phyloP scores from a whole-genome alignment of 2,113 vertebrate genomes.

The Clupea harengus region DNA sequence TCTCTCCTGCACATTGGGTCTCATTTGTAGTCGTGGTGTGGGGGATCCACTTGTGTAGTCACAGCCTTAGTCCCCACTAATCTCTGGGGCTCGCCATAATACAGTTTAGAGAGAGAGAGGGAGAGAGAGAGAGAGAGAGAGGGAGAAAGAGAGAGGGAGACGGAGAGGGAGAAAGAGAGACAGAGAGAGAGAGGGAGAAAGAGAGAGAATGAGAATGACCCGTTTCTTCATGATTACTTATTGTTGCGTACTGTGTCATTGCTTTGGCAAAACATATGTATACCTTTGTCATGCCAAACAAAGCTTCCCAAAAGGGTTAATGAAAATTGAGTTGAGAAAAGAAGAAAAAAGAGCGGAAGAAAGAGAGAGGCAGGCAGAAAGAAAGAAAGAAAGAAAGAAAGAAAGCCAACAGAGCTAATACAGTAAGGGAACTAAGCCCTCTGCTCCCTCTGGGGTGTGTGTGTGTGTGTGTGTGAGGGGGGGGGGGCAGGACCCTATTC shows the following conservation, averaged over 20 bases:
- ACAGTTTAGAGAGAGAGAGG: not conserved
- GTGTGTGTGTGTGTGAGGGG: not conserved
- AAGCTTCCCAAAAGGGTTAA: not conserved
- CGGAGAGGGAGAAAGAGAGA: not conserved
- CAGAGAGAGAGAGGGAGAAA: conserved; percentile 5
- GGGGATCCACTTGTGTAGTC: not conserved
- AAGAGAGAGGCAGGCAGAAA: conserved; percentile 15
- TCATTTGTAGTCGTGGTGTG: not conserved
- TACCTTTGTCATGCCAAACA: not conserved
- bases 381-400: conserved; percentile 24
- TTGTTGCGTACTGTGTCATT: not conserved
- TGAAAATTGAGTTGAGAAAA: not conserved
- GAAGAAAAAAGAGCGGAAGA: not conserved
- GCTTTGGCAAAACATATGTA: not conserved
- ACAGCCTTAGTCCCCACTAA: not conserved
- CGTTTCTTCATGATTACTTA: not conserved
- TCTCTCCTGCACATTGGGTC: not conserved
- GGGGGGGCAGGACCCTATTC: conserved; percentile 32
- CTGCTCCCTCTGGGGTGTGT: not conserved
- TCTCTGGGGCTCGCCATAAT: too few species aligned
- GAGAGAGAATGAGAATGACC: not conserved
- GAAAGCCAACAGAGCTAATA: not conserved
- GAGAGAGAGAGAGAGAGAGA: not conserved
- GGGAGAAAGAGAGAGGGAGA: not conserved
- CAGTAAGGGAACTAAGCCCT: not conserved